Evolutionary conservation across 2,113 vertebrate species (phyloP), one percentile per base, ranked within the genome.

Genomic region (Symphodus melops): DNA sequence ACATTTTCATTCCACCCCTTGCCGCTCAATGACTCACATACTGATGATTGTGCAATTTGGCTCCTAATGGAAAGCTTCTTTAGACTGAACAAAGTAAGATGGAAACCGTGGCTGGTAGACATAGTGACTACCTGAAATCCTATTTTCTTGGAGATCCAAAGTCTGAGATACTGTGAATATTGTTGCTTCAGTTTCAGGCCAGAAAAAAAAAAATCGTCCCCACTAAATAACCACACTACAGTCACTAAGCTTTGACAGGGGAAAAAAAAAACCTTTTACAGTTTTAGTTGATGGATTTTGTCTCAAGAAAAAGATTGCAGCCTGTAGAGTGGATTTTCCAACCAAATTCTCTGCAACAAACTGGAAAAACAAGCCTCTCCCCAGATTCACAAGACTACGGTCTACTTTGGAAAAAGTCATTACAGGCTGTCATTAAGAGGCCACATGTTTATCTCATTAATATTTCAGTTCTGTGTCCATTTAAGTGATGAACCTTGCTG

Each of bases 1-100:
- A 68, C 1, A 59, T 64, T 68, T 61, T 25, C 59, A 65, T 72
- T 68, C 28, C 19, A 36, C 9, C 58, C 14, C 61, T 23, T 9
- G 20, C 19, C 71, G 72, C 52, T 69, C n/a, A 82, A 86, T 76
- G 1, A 41, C 53, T 75, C 53, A 72, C 20, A 54, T 25, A 48
- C 46, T 48, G 46, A 56, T 37, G 46, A 72, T 21, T 39, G 7
- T 37, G 64, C 12, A 33, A 44, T 49, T 37, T 46, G 55, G 42
- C 44, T 55, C 13, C 51, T 23, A 21, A 55, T 37, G 12, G 19
- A 59, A 9, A 46, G n/a, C 55, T 67, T 67, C 44, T 67, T 39
- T 19, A 25, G 1, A 64, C 11, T 36, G 36, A 76, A 1, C 53
- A 28, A 77, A 60, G 49, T 21, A 10, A 39, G 8, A 79, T 5